Percentiles rank a stretch among this genome's conserved stretches.
Conservation (phyloP, 2,797 vertebrate species). For the Odontamblyopus rebecca region DNA sequence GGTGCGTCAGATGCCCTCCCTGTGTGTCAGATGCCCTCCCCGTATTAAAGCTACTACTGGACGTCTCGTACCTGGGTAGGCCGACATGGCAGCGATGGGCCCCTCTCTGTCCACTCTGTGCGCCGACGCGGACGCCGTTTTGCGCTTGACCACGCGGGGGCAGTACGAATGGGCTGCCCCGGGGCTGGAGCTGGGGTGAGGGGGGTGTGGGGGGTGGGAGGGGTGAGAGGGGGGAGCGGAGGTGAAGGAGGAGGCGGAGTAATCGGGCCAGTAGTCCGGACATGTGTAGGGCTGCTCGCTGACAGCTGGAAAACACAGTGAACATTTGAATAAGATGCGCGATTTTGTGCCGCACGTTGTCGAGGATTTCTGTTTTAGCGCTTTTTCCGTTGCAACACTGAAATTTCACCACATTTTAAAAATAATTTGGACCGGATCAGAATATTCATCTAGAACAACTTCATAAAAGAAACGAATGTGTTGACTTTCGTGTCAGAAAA, state of each 20-base stretch:
- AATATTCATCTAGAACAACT: too few species aligned
- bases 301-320: constrained; percentile 52
- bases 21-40: too few species aligned
- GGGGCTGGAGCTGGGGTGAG: constrained; percentile 36
- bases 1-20: too few species aligned
- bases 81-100: constrained; percentile 71
- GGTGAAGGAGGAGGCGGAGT: constrained; percentile 61
- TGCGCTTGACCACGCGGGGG: constrained; percentile 78
- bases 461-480: too few species aligned
- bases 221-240: constrained; percentile 32
- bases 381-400: too few species aligned
- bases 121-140: constrained; percentile 30
- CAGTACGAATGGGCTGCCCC: constrained; percentile 73
- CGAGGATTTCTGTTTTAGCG: too few species aligned
- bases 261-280: constrained; percentile 71
- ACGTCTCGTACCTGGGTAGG: constrained; percentile 73
- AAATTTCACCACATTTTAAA: too few species aligned
- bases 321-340: too few species aligned
- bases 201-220: constrained; percentile 52
- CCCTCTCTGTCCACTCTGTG: constrained; percentile 71
- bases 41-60: too few species aligned
- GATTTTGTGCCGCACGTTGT: not conserved
- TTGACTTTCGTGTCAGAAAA: too few species aligned
- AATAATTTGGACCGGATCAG: too few species aligned
- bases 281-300: constrained; percentile 61